Evolutionary conservation across 2,888 invertebrate genomes (phyloP), one percentile per base, ranked within the genome.

Genomic region (Auanema sp.): DNA sequence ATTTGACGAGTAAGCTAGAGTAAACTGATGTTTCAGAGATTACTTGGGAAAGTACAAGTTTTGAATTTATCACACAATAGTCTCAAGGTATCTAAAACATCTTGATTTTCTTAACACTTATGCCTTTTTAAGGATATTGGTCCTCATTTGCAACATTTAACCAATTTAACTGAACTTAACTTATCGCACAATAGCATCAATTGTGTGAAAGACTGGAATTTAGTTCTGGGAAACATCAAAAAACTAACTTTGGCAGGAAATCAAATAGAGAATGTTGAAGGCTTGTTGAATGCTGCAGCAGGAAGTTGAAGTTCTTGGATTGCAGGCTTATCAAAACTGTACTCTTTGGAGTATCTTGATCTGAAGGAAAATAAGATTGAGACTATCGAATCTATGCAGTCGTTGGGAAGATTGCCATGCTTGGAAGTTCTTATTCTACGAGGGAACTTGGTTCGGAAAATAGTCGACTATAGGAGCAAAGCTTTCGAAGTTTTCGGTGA

Each of bases 371-470:
- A 97, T 86, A 86, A 88, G 62, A 90, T 97, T 51, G 87, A 88
- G 1, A 89, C 91, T 62, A 89, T 94, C 11, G 89, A 90, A 41
- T 61, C 64, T 33, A 65, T 67, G 57, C 61, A 65, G 33, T 59
- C 66, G 18, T 60, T 72, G 53, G 90, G 91, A 43, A 88, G 89
- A 66, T 85, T 97, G 49, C 94, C 94, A 0, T 91, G 92, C 81
- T 85, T 97, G 59, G 93, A 93, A 84, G 24, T 47, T 11, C 21
- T 66, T 1, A 88, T 90, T 81, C 86, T 96, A 52, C 91, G 91
- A 0, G 93, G 93, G 0, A 96, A 96, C 86, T 91, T 91, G 16
- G 90, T 96, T 0, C 91, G 93, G 0, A 89, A 90, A 0, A 88
- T 89, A 18, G 66, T 72, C 42, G 75, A 77, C 44, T 76, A 76